A percentile compares a stretch with the other conserved stretches of the same genome.
These are phyloP conservation scores for Dascyllus trimaculatus DNA, from an alignment of 2,113 vertebrate species.

Conservation along the genomic window DNA sequence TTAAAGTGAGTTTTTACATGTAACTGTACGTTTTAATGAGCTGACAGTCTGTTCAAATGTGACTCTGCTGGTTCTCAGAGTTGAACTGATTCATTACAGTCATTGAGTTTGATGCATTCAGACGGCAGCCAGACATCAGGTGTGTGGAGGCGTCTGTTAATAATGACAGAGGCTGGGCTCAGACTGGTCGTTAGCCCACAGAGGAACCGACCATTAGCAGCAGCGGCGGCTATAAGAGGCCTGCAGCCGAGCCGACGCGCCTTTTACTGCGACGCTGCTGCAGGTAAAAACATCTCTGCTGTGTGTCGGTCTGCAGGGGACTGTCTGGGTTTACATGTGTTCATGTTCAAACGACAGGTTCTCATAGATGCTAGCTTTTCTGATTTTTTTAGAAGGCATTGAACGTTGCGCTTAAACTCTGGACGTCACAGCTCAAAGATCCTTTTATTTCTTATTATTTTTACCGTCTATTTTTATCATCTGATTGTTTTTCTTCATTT, in stretches of 20 bases:
- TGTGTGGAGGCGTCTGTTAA: slow-evolving; percentile 66
- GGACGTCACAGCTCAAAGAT: too few relatives aligned
- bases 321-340: slow-evolving; percentile 21
- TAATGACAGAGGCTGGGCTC: slow-evolving; percentile 70
- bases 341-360: too few relatives aligned
- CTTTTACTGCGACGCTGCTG: slow-evolving; percentile 53
- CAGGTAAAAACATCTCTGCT: slow-evolving; percentile 59
- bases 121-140: slow-evolving; percentile 64
- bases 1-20: too few relatives aligned
- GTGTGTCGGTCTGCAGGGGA: neutral
- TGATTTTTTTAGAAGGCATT: too few relatives aligned
- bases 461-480: too few relatives aligned
- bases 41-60: too few relatives aligned
- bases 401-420: too few relatives aligned
- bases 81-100: slow-evolving; percentile 16
- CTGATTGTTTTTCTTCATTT: too few relatives aligned
- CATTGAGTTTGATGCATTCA: slow-evolving; percentile 26
- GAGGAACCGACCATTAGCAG: slow-evolving; percentile 58
- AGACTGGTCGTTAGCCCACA: slow-evolving; percentile 65
- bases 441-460: too few relatives aligned
- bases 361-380: too few relatives aligned
- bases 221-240: slow-evolving; percentile 72
- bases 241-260: slow-evolving; percentile 26
- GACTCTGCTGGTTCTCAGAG: too few relatives aligned
- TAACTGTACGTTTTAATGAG: too few relatives aligned